These are phyloP conservation scores for Tetropium fuscum DNA, from an alignment of 2,888 invertebrate species.

Conservation along the genomic window DNA sequence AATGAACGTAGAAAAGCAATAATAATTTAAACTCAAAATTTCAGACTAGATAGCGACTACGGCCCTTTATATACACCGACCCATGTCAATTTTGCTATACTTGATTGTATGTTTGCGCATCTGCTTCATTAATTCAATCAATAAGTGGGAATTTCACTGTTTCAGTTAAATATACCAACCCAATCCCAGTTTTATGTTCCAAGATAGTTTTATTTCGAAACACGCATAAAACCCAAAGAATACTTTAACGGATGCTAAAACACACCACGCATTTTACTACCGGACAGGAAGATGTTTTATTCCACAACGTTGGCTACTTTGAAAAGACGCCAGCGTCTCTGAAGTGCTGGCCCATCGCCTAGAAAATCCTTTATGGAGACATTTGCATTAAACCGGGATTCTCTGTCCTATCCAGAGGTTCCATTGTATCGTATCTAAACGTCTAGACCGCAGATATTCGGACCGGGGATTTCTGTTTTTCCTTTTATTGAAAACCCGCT, in stretches of 20 bases:
- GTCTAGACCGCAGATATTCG: constrained; percentile 7
- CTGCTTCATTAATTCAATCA: no score
- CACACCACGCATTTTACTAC: constrained; percentile 16
- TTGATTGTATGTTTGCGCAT: no score
- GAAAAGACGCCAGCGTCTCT: constrained; percentile 5
- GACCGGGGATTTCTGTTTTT: no score
- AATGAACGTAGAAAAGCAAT: no score
- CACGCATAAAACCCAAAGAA: not conserved
- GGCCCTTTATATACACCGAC: no score
- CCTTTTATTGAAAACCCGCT: no score
- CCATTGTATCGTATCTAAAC: constrained; percentile 9
- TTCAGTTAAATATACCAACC: no score
- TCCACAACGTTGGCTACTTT: not conserved
- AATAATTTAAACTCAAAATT: no score
- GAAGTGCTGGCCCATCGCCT: constrained; percentile 27
- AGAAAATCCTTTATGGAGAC: constrained; percentile 20
- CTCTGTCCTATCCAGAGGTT: not conserved
- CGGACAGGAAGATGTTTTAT: constrained; percentile 18
- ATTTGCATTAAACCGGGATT: constrained; percentile 25
- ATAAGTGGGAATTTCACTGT: no score
- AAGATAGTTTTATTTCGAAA: not conserved
- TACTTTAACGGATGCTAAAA: constrained; percentile 6
- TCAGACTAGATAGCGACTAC: no score
- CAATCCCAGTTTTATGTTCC: no score
- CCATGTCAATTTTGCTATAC: no score